Evolutionary conservation across 1,140 invertebrate species (phyloP), one percentile per base, ranked within the genome.

Genomic region (Nomia melanderi): DNA sequence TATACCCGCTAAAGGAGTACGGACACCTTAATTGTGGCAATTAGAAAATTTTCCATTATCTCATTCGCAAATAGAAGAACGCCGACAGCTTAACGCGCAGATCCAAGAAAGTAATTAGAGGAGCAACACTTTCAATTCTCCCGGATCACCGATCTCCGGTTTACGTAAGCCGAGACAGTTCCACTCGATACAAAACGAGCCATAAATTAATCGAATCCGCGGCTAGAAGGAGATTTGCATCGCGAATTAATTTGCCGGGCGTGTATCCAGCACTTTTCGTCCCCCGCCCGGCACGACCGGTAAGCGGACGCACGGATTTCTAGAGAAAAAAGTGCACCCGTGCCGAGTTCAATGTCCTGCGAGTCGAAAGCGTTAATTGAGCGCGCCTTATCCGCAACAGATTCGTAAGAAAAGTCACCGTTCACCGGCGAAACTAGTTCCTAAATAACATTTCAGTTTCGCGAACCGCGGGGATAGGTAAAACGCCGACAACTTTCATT

Each of bases 401-500:
- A 56, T 82, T 70, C 6, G 14, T 70, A 31, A 62, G 53, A 56
- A 36, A 11, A 12, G 17, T 14, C 2, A 54, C 63, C 57, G 36
- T 76, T 79, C 67, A 72, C 72, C 50, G 47, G n/a, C 6, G 7
- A 12, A 78, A 78, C 71, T 27, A 47, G 81, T 64, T 72, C 44
- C 23, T 39, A 39, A 59, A 60, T 63, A 59, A 44, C 56, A 39
- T 76, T 76, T 83, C 60, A 54, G 62, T 31, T 72, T 69, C 67
- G 50, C 41, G 56, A 75, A 50, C 23, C 41, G 25, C 14, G 50
- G 14, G 31, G 36, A 44, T 54, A 39, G 54, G 39, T 50, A 53
- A 62, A n/a, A 57, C 50, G 31, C 17, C 12, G 11, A 29, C 56
- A 83, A 83, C 81, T 84, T 83, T 83, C 77, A 79, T 84, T 76